Conservation (phyloP, 2,888 invertebrate species). For the Smittia sp. region DNA sequence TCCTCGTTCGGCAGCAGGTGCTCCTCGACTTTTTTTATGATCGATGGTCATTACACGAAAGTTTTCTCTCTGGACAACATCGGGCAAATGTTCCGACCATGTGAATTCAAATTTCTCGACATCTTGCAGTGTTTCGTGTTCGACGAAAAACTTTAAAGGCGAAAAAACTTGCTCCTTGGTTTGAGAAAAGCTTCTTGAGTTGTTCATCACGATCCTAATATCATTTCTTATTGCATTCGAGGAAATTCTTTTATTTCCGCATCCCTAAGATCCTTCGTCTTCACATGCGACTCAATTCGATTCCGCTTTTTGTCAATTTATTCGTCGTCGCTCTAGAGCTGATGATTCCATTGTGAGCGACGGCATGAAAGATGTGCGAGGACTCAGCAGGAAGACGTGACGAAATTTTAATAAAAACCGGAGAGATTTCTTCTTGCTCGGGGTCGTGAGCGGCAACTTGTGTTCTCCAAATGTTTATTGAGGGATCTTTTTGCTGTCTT, state of each 20-base stretch:
- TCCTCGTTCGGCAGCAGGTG: constrained; percentile 18
- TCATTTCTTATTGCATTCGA: constrained; percentile 35
- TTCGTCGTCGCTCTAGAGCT: constrained; percentile 22
- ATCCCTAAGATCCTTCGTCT: constrained; percentile 19
- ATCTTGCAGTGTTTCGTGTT: too few relatives aligned
- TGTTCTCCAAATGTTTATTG: too few relatives aligned
- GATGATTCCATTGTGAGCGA: background rate
- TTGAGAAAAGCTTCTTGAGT: too few relatives aligned
- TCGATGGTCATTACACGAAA: constrained; percentile 35
- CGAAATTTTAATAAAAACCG: constrained; percentile 25
- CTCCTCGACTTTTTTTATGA: constrained; percentile 30
- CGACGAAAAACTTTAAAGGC: background rate
- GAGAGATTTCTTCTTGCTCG: too few relatives aligned
- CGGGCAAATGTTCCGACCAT: too few relatives aligned
- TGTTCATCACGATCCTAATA: constrained; percentile 33
- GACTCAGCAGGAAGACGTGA: constrained; percentile 18
- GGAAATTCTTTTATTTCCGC: constrained; percentile 32
- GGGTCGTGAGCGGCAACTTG: too few relatives aligned
- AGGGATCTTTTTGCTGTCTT: too few relatives aligned
- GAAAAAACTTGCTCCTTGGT: too few relatives aligned
- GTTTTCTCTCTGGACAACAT: background rate
- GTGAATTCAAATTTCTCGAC: too few relatives aligned
- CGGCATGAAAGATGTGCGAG: background rate
- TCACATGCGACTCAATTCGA: constrained; percentile 38
- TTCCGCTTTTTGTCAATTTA: constrained; percentile 19